Evolutionary conservation across 2,113 vertebrate species (phyloP).

Genomic region (Heloderma charlesbogerti): DNA sequence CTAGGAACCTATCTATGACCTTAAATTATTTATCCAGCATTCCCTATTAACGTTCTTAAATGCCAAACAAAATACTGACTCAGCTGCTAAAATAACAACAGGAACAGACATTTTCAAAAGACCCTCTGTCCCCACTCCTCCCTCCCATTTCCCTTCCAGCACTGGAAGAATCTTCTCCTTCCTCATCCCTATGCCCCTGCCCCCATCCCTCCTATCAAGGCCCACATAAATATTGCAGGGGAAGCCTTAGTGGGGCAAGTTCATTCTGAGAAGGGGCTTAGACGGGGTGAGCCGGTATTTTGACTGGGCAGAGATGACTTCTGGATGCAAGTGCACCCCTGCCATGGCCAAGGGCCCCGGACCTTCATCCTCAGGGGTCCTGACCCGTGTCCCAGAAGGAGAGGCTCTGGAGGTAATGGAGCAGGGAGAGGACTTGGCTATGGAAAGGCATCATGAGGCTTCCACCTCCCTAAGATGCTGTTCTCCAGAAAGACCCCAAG

Average conservation of each 20-base stretch:
- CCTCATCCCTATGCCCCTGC: background rate
- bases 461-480: no score
- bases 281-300: background rate
- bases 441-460: no score
- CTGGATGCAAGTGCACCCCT: background rate
- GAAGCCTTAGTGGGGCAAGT: background rate
- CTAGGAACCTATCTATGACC: constrained; percentile 21
- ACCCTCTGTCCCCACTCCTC: background rate
- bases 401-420: no score
- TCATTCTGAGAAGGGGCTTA: background rate
- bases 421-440: no score
- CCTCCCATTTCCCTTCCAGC: background rate
- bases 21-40: constrained; percentile 37
- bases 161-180: background rate
- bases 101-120: background rate
- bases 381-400: no score
- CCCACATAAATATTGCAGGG: no score
- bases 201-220: background rate
- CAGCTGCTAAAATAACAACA: background rate
- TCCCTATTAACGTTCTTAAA: constrained; percentile 21
- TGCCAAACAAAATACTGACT: background rate
- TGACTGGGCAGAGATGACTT: background rate
- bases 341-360: no score
- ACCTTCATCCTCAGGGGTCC: no score
- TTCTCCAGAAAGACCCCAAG: no score